Conservation (phyloP, 2,113 vertebrate genomes). For the Calyptommatus sinebrachiatus region DNA sequence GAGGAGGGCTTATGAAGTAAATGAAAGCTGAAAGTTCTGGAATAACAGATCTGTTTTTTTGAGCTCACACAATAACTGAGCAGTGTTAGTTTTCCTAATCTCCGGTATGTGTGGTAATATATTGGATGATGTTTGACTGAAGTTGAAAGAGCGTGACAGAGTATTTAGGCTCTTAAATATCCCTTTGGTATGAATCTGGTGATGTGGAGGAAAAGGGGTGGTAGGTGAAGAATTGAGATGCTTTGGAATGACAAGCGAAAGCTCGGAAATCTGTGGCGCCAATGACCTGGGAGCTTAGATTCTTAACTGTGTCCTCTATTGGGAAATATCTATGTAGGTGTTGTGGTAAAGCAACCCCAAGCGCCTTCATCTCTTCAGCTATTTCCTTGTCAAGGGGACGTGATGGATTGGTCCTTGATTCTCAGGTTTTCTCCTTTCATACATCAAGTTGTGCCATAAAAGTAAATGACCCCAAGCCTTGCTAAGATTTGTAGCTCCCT, state of each 20-base stretch:
- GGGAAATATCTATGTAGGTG: background rate
- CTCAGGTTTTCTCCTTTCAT: conserved; percentile 4
- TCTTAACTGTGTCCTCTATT: rapidly evolving
- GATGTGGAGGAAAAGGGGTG: background rate
- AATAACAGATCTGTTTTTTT: background rate
- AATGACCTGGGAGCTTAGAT: background rate
- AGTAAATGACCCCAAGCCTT: background rate
- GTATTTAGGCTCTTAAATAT: background rate
- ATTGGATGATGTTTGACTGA: rapidly evolving
- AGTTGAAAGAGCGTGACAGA: background rate
- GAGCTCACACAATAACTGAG: background rate
- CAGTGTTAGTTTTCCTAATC: background rate
- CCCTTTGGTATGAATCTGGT: background rate
- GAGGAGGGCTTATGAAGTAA: background rate
- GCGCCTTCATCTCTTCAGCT: background rate
- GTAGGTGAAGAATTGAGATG: background rate
- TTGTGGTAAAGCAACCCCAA: rapidly evolving
- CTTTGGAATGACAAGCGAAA: background rate
- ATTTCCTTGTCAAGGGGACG: background rate
- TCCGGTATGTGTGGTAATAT: background rate
- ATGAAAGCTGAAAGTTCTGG: background rate
- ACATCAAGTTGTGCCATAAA: background rate
- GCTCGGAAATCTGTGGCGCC: background rate
- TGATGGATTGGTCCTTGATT: background rate
- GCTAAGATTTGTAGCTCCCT: background rate